These are phyloP conservation scores for Lasioglossum leucozonium DNA, from an alignment of 2,888 invertebrate genomes.

Conservation along the genomic window DNA sequence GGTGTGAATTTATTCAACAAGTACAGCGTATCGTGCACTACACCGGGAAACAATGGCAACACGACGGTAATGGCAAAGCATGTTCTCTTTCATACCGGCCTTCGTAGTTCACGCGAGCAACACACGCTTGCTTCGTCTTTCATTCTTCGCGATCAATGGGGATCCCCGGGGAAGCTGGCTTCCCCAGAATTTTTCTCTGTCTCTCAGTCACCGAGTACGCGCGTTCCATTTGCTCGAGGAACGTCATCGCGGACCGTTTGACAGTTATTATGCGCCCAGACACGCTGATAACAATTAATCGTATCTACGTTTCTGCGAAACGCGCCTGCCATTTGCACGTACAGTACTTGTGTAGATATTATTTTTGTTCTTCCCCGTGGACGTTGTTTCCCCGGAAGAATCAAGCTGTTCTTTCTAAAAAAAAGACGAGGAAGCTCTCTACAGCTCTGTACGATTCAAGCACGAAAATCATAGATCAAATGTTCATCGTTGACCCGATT, in stretches of 20 bases:
- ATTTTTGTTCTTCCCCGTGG: constrained; percentile 17
- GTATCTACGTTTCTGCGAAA: constrained; percentile 7
- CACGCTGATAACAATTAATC: constrained; percentile 15
- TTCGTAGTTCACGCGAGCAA: constrained; percentile 13
- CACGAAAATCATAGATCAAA: background rate
- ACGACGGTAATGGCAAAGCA: too few relatives aligned
- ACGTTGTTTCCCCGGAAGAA: background rate
- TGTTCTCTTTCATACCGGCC: constrained; percentile 26
- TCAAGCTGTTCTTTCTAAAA: background rate
- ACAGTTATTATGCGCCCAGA: background rate
- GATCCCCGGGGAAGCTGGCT: background rate
- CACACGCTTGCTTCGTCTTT: background rate
- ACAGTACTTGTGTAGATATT: background rate
- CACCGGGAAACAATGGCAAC: constrained; percentile 19
- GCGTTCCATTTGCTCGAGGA: background rate
- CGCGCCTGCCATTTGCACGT: background rate
- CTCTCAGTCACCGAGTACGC: background rate
- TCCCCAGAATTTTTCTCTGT: background rate
- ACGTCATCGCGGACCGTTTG: background rate
- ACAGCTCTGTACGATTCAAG: background rate
- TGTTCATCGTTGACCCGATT: too few relatives aligned
- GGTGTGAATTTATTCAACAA: background rate
- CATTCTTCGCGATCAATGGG: constrained; percentile 15
- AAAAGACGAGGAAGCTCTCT: background rate
- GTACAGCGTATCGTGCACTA: background rate